These are phyloP conservation scores for Muscicapa comitata DNA, from an alignment of 2,797 vertebrate genomes.

Conservation along the genomic window DNA sequence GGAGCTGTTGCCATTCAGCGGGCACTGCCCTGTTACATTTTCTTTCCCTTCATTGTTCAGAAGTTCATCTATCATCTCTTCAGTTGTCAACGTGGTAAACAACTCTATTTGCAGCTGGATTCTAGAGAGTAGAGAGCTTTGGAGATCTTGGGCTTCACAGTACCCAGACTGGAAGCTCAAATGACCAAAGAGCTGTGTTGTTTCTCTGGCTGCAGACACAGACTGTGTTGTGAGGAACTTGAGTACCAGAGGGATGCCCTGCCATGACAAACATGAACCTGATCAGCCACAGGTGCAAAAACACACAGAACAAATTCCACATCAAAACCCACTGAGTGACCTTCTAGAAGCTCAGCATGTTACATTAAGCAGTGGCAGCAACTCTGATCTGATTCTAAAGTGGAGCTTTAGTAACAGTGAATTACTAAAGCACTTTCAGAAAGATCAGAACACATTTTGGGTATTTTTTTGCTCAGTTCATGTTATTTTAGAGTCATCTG, in stretches of 20 bases:
- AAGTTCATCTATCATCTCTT: background rate
- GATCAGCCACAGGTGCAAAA: background rate
- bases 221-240: background rate
- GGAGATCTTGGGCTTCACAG: background rate
- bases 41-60: conserved; percentile 6
- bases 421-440: background rate
- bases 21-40: background rate
- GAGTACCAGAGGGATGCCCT: background rate
- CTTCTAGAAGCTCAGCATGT: background rate
- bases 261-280: background rate
- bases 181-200: background rate
- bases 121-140: background rate
- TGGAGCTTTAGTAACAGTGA: background rate
- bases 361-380: background rate
- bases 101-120: background rate
- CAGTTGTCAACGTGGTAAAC: background rate
- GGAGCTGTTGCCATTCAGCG: background rate
- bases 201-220: background rate
- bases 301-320: background rate
- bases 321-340: background rate
- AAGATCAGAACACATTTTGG: background rate
- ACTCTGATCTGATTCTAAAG: background rate
- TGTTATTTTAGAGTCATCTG: background rate
- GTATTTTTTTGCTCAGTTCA: background rate
- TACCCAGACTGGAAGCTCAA: background rate